phyloP scores from a whole-genome alignment of 2,113 vertebrate species.

The Xyrauchen texanus region DNA sequence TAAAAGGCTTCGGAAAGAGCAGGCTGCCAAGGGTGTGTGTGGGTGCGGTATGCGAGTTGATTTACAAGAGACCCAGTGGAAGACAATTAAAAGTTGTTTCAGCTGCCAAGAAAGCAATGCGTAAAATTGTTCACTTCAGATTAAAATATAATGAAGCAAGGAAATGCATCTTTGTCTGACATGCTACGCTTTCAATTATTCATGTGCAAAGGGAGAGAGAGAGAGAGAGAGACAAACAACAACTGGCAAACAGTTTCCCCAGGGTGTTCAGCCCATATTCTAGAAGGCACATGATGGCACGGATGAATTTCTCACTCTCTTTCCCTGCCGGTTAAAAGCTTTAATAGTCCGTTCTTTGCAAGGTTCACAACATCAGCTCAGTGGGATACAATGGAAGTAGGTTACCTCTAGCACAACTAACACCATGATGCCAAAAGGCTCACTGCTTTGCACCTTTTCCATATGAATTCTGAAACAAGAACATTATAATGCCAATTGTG shows the following conservation, averaged over 20 bases:
- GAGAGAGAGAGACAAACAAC: constrained; percentile 53
- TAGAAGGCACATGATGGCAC: constrained; percentile 59
- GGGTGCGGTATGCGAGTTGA: constrained; percentile 25
- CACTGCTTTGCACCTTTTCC: not conserved
- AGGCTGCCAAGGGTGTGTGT: constrained; percentile 3
- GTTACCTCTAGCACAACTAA: not conserved
- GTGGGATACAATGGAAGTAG: not conserved
- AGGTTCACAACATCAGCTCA: constrained; percentile 21
- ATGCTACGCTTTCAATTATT: constrained; percentile 75
- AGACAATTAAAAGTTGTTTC: constrained; percentile 52
- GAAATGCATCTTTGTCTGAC: constrained; percentile 76
- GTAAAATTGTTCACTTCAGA: constrained; percentile 67
- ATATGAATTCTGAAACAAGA: constrained; percentile 20
- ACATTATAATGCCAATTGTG: constrained; percentile 56
- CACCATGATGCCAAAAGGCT: not conserved
- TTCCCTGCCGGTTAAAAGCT: constrained; percentile 63
- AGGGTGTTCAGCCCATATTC: constrained; percentile 63
- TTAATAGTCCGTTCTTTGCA: constrained; percentile 57
- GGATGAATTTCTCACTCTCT: constrained; percentile 67
- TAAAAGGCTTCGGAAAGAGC: constrained; percentile 1
- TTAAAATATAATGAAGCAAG: constrained; percentile 77
- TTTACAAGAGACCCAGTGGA: constrained; percentile 37
- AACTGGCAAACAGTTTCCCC: constrained; percentile 65
- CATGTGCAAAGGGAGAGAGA: constrained; percentile 53
- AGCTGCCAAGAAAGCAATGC: constrained; percentile 56